Conservation (phyloP, 2,888 invertebrate genomes). For the Parasteatoda lunata region DNA sequence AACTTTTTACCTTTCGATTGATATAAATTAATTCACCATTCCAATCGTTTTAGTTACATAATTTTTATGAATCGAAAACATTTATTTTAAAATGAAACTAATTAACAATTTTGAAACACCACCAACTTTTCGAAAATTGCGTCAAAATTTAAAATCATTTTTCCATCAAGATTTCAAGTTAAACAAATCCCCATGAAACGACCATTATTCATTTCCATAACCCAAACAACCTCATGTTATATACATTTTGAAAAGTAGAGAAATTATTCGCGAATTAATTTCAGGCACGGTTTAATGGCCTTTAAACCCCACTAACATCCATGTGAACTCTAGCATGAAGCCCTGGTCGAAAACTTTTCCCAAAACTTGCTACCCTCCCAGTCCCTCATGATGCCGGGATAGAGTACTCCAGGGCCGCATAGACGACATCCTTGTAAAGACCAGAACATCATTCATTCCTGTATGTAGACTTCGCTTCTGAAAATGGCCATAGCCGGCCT, state of each 20-base stretch:
- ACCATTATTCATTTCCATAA: not conserved
- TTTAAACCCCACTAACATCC: slow-evolving; percentile 35
- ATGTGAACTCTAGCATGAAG: slow-evolving; percentile 42
- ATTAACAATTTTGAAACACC: too few species aligned
- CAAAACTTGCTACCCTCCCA: slow-evolving; percentile 23
- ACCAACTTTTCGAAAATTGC: too few species aligned
- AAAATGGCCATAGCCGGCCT: slow-evolving; percentile 24
- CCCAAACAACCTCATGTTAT: not conserved
- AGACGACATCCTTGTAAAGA: slow-evolving; percentile 21
- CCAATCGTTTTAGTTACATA: too few species aligned
- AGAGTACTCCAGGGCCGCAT: slow-evolving; percentile 4
- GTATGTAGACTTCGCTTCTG: not conserved
- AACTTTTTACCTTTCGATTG: too few species aligned
- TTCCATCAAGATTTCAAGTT: not conserved
- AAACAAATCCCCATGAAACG: not conserved
- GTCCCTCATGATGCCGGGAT: not conserved
- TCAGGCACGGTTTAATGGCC: slow-evolving; percentile 30
- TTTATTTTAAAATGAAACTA: too few species aligned
- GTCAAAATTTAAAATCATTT: too few species aligned
- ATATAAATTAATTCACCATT: too few species aligned
- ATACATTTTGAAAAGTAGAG: not conserved
- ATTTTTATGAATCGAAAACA: too few species aligned
- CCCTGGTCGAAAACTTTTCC: slow-evolving; percentile 47
- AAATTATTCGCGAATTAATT: slow-evolving; percentile 20
- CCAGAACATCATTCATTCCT: slow-evolving; percentile 39